These are phyloP conservation scores for Neoscelio sp. DNA, from an alignment of 2,888 invertebrate genomes.

Conservation along the genomic window DNA sequence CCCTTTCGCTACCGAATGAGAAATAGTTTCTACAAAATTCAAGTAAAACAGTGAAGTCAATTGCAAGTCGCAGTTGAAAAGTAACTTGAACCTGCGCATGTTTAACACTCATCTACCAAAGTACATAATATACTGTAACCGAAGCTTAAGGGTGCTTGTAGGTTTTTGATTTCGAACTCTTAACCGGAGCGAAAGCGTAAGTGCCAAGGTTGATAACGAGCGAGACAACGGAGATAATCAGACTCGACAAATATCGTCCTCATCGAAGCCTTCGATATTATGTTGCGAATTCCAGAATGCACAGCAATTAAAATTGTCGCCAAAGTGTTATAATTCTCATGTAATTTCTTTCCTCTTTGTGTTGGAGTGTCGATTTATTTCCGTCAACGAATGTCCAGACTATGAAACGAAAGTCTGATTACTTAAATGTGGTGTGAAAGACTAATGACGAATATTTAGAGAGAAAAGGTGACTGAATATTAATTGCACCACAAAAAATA, in stretches of 20 bases:
- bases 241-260: constrained; percentile 49
- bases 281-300: constrained; percentile 9
- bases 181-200: constrained; percentile 33
- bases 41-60: too few species aligned
- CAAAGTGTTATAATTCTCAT: constrained; percentile 36
- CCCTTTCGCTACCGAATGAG: too few species aligned
- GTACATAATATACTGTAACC: constrained; percentile 20
- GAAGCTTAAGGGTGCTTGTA: constrained; percentile 42
- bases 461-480: neutral
- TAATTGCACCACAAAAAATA: too few species aligned
- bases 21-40: too few species aligned
- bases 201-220: constrained; percentile 45
- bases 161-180: constrained; percentile 60
- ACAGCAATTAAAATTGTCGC: constrained; percentile 48
- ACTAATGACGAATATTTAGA: constrained; percentile 27
- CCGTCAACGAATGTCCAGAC: constrained; percentile 12
- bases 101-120: neutral
- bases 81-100: neutral
- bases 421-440: constrained; percentile 9
- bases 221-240: constrained; percentile 58
- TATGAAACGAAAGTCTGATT: constrained; percentile 23
- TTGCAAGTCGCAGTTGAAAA: too few species aligned
- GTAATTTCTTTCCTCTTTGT: constrained; percentile 45
- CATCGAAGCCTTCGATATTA: constrained; percentile 36
- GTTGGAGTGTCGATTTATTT: constrained; percentile 21